Conservation (phyloP, 2,113 vertebrate genomes). For the Xyliphius kryptos region DNA sequence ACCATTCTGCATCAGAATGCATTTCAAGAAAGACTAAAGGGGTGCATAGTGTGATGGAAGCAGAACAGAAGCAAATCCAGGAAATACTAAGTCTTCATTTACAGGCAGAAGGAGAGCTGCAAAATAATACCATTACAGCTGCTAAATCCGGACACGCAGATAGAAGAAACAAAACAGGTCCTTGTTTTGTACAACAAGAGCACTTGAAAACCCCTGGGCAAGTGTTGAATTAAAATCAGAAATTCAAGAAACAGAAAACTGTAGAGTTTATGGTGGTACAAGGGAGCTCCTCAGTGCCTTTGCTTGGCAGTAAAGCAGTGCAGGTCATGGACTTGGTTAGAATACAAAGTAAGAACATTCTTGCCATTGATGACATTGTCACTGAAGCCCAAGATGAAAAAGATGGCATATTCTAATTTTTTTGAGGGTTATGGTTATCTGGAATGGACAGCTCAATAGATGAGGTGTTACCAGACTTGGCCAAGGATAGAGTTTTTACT, state of each 20-base stretch:
- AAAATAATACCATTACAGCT: not conserved
- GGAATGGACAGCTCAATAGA: not conserved
- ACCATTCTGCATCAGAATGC: conserved; percentile 16
- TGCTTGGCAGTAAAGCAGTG: not conserved
- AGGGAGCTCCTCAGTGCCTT: not conserved
- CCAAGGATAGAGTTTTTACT: not conserved
- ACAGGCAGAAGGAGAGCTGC: no score
- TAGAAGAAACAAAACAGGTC: not conserved
- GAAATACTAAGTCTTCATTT: no score
- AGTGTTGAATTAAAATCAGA: conserved; percentile 28
- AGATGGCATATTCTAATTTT: not conserved
- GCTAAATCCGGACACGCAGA: not conserved
- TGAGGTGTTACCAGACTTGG: not conserved
- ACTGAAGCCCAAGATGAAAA: not conserved
- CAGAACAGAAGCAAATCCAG: no score
- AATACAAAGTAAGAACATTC: conserved; percentile 4
- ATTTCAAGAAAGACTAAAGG: conserved; percentile 10
- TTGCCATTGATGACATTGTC: not conserved
- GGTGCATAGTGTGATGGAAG: conserved; percentile 9
- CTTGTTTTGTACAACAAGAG: not conserved
- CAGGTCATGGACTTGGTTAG: not conserved
- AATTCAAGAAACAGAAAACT: conserved; percentile 27
- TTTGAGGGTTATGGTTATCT: not conserved
- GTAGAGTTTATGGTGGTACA: conserved; percentile 3
- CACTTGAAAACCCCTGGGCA: conserved; percentile 1